Base-by-base conservation (phyloP, 2,888 invertebrate genomes). In the Amiota minor region DNA sequence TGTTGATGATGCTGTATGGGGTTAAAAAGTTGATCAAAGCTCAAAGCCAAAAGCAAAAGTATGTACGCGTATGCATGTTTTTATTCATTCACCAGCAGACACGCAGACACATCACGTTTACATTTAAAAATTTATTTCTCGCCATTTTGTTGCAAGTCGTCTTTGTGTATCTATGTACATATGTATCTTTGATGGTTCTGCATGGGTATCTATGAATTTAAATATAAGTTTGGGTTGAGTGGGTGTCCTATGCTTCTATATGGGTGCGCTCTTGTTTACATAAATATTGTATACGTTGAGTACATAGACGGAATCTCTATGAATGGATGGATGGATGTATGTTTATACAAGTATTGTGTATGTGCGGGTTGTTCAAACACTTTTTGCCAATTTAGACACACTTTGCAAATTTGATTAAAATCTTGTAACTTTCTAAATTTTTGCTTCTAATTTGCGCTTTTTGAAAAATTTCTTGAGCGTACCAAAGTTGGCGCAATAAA, bases 331-430 rank as follows among this genome's bases (percentile, higher is more conserved):
- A 35, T 62, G 8, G 18, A 23, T 16, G 20, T 50, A 50, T 47
- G 20, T 67, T 12, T 16, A 14, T 49, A 14, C 23, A 53, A 20
- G 67, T 50, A 20, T 23, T 65, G 18, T 47, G 18, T 67, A 67
- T 47, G 50, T 46, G 67, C 53, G 67, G 67, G 67, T 23, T 68
- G 67, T 49, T 68, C 67, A 68, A 68, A 68, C 67, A 68, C 78
- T 76, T 74, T 74, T 72, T 83, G 83, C 82, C 82, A 82, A 84
- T 82, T 82, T 84, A 80, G 81, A 84, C 80, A 82, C 85, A 84
- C 80, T 83, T 83, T 82, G 81, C 77, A 84, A 84, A 83, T 84
- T 83, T 83, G 82, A 84, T 84, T 83, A 83, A 84, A 83, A 83
- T 84, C 77, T 77, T 81, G 67, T 72, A 76, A 76, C 72, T 78